phyloP scores from a whole-genome alignment of 2,113 vertebrate genomes.

The Fregata magnificens region DNA sequence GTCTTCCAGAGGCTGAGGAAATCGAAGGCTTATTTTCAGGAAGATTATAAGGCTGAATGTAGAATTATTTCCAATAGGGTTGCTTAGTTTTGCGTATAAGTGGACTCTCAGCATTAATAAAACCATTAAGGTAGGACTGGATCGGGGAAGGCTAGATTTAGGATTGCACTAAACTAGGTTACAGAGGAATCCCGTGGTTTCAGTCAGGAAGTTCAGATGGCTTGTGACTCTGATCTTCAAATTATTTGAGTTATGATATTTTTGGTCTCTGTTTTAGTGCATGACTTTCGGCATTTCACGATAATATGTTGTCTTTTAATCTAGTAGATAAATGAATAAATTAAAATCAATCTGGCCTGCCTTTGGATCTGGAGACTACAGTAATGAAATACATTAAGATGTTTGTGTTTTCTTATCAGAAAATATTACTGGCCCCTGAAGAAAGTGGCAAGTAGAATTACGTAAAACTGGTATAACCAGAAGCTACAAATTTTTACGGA shows the following conservation, averaged over 20 bases:
- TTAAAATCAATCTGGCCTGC: not conserved
- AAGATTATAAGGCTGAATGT: not conserved
- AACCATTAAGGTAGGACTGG: not conserved
- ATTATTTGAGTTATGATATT: not conserved
- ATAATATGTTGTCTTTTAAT: not conserved
- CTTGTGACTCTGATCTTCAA: not conserved
- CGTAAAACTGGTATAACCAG: not conserved
- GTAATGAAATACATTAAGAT: not conserved
- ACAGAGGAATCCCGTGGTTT: not conserved
- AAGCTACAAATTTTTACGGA: not conserved
- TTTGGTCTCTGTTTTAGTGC: not conserved
- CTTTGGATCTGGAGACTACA: not conserved
- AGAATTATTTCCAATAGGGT: not conserved
- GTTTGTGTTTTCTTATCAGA: not conserved
- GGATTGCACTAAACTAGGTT: not conserved
- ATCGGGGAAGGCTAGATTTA: not conserved
- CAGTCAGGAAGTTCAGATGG: not conserved
- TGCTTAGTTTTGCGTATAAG: not conserved
- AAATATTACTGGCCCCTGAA: not conserved
- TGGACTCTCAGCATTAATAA: not conserved
- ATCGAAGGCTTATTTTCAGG: not conserved
- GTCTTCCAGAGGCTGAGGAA: not conserved
- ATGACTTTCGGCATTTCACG: not conserved
- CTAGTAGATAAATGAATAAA: not conserved
- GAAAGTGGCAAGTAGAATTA: not conserved